phyloP scores from a whole-genome alignment of 2,113 vertebrate genomes.

The Athene noctua region DNA sequence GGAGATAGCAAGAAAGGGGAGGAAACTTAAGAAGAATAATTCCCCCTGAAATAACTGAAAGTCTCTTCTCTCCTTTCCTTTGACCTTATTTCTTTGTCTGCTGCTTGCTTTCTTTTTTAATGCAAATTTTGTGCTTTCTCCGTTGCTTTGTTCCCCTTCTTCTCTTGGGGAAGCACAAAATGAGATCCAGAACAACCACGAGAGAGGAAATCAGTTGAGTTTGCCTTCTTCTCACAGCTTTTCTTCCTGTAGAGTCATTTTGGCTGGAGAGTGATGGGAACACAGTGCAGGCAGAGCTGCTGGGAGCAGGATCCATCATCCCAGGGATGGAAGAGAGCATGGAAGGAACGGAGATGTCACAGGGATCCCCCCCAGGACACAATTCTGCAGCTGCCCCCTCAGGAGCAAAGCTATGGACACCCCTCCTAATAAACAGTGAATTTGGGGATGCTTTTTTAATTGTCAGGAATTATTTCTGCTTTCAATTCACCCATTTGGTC shows the following conservation, averaged over 20 bases:
- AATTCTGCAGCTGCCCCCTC: background rate
- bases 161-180: background rate
- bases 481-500: background rate
- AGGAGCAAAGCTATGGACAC: background rate
- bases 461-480: background rate
- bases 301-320: background rate
- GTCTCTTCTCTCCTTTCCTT: background rate
- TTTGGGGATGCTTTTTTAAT: background rate
- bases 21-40: background rate
- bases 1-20: background rate
- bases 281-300: background rate
- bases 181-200: background rate
- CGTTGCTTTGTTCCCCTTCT: background rate
- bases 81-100: background rate
- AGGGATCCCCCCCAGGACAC: background rate
- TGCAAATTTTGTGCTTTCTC: background rate
- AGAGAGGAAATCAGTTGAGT: background rate
- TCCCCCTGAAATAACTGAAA: background rate
- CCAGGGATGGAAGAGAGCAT: background rate
- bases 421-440: fast-evolving
- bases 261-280: fast-evolving
- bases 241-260: background rate
- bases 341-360: background rate
- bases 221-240: background rate
- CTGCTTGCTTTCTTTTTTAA: background rate